Evolutionary conservation across 2,113 vertebrate genomes (phyloP), one percentile per base, ranked within the genome.

Genomic region (Ceyx margarethae): DNA sequence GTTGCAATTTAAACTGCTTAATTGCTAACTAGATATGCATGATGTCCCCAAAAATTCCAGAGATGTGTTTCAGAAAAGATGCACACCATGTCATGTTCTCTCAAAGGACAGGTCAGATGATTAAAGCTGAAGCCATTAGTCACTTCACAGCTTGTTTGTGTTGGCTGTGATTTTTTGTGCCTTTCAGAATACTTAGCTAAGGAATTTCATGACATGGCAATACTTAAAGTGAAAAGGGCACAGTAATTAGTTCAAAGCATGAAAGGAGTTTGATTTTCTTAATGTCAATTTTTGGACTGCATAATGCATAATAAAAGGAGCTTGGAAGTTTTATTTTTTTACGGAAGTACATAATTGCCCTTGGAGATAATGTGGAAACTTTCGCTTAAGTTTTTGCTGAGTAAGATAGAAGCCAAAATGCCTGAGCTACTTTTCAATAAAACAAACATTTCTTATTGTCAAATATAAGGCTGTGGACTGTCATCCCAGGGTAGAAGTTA

Each of bases 231-330:
- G 91, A 93, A 94, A 96, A 96, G 75, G 66, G 43, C 35, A 74
- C 60, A 67, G 26, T 84, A 95, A 95, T 94, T 94, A 93, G 84
- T 91, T 78, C 62, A 83, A 93, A 89, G 67, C 22, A 68, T 14
- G 40, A 89, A 74, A 81, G 72, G 72, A 57, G 81, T 91, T 89
- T 80, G 68, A 87, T 94, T 96, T 95, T 88, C 71, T 56, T 81
- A 91, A 93, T 72, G 57, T 56, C 69, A 83, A 40, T 5, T 84
- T 91, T 95, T 54, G 42, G 65, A 66, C 54, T 75, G 72, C 46
- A 60, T 83, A 84, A 71, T 60, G 58, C 66, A 85, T 65, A 82
- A 94, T 75, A 77, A 73, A 91, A 84, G n/a, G 33, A 78, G 28
- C n/a, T 62, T 18, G 16, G 43, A 68, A 67, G 23, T 16, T 58